Evolutionary conservation across 2,888 invertebrate genomes (phyloP).

Genomic region (Allolobophora icterica): DNA sequence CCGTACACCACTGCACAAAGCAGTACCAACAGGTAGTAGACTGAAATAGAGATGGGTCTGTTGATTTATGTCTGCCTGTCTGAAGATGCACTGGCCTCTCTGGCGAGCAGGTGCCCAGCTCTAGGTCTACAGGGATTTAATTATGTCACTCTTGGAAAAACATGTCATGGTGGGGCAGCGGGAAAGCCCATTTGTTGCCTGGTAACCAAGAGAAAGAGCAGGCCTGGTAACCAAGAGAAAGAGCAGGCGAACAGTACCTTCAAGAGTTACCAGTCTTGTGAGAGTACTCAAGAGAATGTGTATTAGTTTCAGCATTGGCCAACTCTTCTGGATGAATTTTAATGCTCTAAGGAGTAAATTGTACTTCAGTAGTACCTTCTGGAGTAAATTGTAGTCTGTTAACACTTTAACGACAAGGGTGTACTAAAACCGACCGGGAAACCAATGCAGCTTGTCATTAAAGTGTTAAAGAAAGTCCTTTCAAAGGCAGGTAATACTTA

Average conservation of each 20-base stretch:
- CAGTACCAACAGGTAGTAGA: not conserved
- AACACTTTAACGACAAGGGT: no score
- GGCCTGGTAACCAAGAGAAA: not conserved
- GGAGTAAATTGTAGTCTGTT: no score
- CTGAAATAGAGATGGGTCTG: constrained; percentile 11
- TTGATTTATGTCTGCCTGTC: not conserved
- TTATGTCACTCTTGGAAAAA: not conserved
- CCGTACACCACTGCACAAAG: not conserved
- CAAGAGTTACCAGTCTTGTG: not conserved
- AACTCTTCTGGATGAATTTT: not conserved
- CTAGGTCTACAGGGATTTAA: not conserved
- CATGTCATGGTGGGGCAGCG: not conserved
- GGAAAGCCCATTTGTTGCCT: not conserved
- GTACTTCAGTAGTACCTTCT: not conserved
- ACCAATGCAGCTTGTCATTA: no score
- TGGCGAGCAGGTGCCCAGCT: not conserved
- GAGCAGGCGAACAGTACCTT: not conserved
- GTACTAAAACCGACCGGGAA: no score
- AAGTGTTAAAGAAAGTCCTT: not conserved
- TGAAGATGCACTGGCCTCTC: not conserved
- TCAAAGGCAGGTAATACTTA: not conserved
- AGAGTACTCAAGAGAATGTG: not conserved
- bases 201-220: constrained; percentile 2
- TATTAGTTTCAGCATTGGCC: not conserved
- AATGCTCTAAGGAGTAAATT: not conserved